Base-by-base conservation (phyloP, 2,888 invertebrate species). In the Agrochola circellaris region DNA sequence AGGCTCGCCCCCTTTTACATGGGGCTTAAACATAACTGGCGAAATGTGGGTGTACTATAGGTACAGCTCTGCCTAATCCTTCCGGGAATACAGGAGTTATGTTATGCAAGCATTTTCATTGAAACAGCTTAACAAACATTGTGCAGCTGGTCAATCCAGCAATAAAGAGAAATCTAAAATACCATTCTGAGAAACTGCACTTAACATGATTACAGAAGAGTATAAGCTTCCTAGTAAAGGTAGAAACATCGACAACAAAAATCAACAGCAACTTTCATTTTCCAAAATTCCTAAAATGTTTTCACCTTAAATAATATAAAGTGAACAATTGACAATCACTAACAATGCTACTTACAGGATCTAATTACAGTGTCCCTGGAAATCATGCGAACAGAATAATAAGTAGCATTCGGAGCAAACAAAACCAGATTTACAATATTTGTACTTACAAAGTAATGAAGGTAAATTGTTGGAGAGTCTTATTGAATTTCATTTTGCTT, bases 241-340 rank as follows among this genome's bases (percentile, higher is more conserved):
- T 20, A 58, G 17, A 42, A 38, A 54, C 26, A 42, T 30, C 9
- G 20, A 62, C 34, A 20, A 48, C 7, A 20, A 61, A 61, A n/a
- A 20, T 58, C 20, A 45, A 26, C 30, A 38, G 2, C 30, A 9
- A 38, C 9, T 51, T 78, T 34, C 13, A 15, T 45, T 23, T 42
- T 54, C 7, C 3, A 15, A 34, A 75, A 75, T 56, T 51, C 26
- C 17, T 30, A 20, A 26, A 51, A 17, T 48, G 26, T 72, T 66
- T 61, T 54, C 48, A 48, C 23, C 34, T 34, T 54, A 45, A 60
- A 56, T 69, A 67, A 62, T 69, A 83, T 38, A 72, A 87, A 85
- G 20, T 73, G 42, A 74, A 87, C 79, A 79, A 84, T 82, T 84
- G 85, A 65, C 79, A 82, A 82, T 85, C 85, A 75, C 62, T 34